Conservation (phyloP, 2,888 invertebrate genomes). For the Tenthredo scrophulariae region DNA sequence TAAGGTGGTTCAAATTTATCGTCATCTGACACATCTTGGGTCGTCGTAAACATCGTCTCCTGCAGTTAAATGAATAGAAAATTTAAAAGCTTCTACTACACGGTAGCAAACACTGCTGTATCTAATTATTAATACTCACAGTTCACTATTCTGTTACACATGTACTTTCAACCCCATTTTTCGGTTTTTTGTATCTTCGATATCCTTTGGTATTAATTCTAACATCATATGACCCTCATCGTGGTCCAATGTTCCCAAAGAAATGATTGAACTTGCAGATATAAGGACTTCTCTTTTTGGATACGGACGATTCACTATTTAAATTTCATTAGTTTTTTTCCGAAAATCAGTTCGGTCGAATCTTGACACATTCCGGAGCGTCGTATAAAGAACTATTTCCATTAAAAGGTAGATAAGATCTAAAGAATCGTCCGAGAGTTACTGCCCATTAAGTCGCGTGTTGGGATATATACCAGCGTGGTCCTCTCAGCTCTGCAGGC, state of each 20-base stretch:
- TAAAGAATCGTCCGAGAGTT: constrained; percentile 47
- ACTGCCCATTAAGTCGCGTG: constrained; percentile 40
- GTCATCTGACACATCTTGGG: constrained; percentile 37
- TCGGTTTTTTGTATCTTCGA: neutral
- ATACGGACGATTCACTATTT: neutral
- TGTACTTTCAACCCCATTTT: neutral
- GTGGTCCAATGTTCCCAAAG: neutral
- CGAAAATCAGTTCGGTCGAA: constrained; percentile 15
- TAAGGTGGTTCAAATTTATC: constrained; percentile 50
- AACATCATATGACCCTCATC: neutral
- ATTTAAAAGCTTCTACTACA: constrained; percentile 17
- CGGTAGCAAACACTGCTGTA: constrained; percentile 14
- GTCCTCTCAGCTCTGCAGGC: neutral
- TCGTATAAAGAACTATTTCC: constrained; percentile 48
- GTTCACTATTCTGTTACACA: neutral
- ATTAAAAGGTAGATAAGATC: constrained; percentile 50
- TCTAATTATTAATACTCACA: neutral
- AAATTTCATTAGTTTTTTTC: neutral
- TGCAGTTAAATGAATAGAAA: constrained; percentile 29
- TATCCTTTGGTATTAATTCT: neutral
- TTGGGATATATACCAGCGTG: constrained; percentile 43
- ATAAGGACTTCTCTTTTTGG: neutral
- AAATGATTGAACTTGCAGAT: neutral
- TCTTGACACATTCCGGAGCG: constrained; percentile 42
- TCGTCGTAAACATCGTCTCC: constrained; percentile 30